phyloP scores from a whole-genome alignment of 2,797 vertebrate genomes.

The Sebastes kiyomatsui region DNA sequence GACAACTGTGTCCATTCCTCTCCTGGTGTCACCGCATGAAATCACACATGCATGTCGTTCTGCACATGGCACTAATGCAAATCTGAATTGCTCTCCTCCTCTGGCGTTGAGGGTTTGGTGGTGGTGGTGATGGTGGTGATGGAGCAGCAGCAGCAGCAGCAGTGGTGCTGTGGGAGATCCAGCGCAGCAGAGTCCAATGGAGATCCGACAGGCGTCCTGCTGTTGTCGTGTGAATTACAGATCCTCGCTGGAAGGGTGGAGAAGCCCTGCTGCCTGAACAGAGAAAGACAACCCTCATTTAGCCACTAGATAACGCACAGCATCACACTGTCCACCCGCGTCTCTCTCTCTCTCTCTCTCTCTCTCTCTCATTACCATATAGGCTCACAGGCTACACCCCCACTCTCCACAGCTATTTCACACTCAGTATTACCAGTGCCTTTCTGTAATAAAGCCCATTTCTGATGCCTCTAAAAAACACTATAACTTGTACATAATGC shows the following conservation, averaged over 20 bases:
- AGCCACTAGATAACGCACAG: constrained; percentile 68
- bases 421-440: constrained; percentile 32
- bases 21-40: constrained; percentile 66
- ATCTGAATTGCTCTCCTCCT: constrained; percentile 32
- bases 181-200: constrained; percentile 49
- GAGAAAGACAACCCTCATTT: constrained; percentile 73
- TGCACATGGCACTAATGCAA: constrained; percentile 65
- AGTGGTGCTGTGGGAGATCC: constrained; percentile 35
- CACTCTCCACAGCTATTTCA: constrained; percentile 57
- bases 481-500: constrained; percentile 8
- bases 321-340: constrained; percentile 66
- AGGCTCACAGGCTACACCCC: constrained; percentile 73
- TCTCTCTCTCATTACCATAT: constrained; percentile 63
- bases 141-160: constrained; percentile 7
- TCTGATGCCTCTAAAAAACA: not conserved
- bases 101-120: constrained; percentile 41
- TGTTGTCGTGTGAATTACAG: constrained; percentile 63
- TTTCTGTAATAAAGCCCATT: constrained; percentile 21
- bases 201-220: constrained; percentile 52
- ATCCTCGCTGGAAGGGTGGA: constrained; percentile 69
- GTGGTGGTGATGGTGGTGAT: constrained; percentile 39
- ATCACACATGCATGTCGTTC: constrained; percentile 67
- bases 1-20: constrained; percentile 72
- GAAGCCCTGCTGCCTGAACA: constrained; percentile 66
- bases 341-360: constrained; percentile 57